These are phyloP conservation scores for Labeo rohita DNA, from an alignment of 2,113 vertebrate species.

Conservation along the genomic window DNA sequence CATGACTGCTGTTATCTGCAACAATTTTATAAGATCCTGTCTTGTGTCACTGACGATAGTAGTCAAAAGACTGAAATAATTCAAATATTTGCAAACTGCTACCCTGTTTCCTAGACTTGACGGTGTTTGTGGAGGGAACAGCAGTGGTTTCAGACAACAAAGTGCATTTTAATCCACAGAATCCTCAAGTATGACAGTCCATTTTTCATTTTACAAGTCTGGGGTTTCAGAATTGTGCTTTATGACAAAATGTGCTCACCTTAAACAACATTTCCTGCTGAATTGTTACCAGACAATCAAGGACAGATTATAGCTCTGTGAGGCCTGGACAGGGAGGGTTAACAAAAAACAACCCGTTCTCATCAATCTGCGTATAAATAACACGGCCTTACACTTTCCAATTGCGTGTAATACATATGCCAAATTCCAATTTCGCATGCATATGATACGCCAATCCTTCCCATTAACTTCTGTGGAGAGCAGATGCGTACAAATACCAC, in stretches of 20 bases:
- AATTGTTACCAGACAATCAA: background rate
- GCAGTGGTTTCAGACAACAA: slow-evolving; percentile 50
- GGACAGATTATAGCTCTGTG: too few species aligned
- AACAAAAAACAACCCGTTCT: too few species aligned
- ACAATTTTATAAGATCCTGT: too few species aligned
- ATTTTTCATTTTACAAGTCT: slow-evolving; percentile 74
- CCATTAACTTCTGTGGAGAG: too few species aligned
- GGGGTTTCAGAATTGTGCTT: slow-evolving; percentile 73
- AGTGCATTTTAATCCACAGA: slow-evolving; percentile 52
- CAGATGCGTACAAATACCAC: too few species aligned
- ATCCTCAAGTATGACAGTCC: slow-evolving; percentile 69
- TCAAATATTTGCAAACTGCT: background rate
- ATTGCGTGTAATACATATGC: too few species aligned
- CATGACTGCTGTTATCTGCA: slow-evolving; percentile 2
- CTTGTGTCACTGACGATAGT: too few species aligned
- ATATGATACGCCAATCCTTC: too few species aligned
- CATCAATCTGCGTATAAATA: too few species aligned
- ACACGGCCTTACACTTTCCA: too few species aligned
- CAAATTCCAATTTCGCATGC: too few species aligned
- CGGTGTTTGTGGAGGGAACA: slow-evolving; percentile 53
- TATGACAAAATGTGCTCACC: slow-evolving; percentile 73
- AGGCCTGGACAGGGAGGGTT: too few species aligned
- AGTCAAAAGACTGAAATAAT: background rate
- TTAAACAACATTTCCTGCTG: slow-evolving; percentile 31
- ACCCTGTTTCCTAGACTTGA: slow-evolving; percentile 73